Percentiles rank a stretch among this genome's conserved stretches.
phyloP scores from a whole-genome alignment of 2,113 vertebrate species.

The Astur gentilis region DNA sequence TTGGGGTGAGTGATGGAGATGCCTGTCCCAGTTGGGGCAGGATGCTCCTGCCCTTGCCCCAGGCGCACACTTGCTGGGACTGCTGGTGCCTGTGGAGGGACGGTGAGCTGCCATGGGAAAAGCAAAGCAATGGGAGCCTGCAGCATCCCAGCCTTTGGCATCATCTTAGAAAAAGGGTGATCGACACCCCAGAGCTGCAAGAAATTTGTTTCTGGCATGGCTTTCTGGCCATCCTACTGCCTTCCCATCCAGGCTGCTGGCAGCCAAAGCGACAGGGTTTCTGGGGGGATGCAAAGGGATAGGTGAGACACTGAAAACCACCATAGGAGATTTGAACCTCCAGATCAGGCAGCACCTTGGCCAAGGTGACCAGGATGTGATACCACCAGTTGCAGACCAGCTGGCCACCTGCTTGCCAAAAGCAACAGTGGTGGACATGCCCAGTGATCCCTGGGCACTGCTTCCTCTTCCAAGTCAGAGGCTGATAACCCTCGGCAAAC shows the following conservation, averaged over 20 bases:
- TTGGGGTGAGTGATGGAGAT: background rate
- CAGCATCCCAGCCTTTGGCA: background rate
- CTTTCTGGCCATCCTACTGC: background rate
- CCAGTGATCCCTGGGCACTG: background rate
- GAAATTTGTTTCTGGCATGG: background rate
- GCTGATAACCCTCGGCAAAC: background rate
- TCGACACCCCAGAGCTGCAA: background rate
- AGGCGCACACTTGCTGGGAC: background rate
- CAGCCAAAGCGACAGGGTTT: background rate
- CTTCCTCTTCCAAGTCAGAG: background rate
- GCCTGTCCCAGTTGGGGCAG: background rate
- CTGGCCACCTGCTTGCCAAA: background rate
- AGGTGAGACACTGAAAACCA: background rate
- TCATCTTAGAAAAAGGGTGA: background rate
- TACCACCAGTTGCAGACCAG: background rate
- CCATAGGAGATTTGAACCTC: background rate
- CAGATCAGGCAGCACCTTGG: background rate
- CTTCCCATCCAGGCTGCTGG: background rate
- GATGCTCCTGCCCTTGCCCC: background rate
- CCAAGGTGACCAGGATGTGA: background rate
- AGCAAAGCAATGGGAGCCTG: background rate
- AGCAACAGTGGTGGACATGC: background rate
- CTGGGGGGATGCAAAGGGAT: too few species aligned
- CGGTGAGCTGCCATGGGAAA: rapidly evolving
- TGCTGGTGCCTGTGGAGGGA: background rate